A percentile compares a stretch with the other conserved stretches of the same genome.
Evolutionary conservation across 2,797 vertebrate species (phyloP).

Genomic region (Cygnus olor): DNA sequence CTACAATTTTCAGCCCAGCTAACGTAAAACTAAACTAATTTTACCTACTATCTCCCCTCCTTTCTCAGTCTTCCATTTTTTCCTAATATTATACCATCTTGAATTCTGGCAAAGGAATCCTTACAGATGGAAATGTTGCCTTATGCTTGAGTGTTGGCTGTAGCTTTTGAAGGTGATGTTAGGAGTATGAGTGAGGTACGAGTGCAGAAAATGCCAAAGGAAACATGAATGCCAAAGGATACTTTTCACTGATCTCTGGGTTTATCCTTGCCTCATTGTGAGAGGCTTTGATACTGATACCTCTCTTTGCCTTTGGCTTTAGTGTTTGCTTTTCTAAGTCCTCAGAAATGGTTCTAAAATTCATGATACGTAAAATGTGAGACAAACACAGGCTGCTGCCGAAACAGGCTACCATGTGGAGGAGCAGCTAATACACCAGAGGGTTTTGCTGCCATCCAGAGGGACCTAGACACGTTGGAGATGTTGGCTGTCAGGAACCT

Average conservation of each 20-base stretch:
- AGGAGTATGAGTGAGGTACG: background rate
- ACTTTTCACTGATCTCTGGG: background rate
- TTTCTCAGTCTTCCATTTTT: background rate
- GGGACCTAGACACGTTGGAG: background rate
- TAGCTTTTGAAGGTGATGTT: background rate
- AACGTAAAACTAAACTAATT: background rate
- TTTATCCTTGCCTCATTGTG: background rate
- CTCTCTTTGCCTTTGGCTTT: background rate
- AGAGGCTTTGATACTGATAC: background rate
- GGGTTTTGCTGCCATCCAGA: background rate
- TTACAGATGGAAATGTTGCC: background rate
- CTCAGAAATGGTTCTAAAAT: background rate
- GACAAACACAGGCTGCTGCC: background rate
- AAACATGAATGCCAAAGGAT: background rate
- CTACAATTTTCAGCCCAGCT: background rate
- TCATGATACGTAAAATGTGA: background rate
- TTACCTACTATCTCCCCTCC: background rate
- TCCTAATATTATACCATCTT: background rate
- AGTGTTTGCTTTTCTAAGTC: background rate
- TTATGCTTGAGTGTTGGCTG: background rate
- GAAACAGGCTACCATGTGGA: background rate
- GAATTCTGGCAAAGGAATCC: background rate
- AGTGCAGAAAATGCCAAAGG: background rate
- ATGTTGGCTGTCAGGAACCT: background rate
- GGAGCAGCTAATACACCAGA: background rate